Percentiles rank a stretch among this genome's conserved stretches.
Conservation (phyloP, 2,113 vertebrate genomes). For the Eulemur rufifrons region DNA sequence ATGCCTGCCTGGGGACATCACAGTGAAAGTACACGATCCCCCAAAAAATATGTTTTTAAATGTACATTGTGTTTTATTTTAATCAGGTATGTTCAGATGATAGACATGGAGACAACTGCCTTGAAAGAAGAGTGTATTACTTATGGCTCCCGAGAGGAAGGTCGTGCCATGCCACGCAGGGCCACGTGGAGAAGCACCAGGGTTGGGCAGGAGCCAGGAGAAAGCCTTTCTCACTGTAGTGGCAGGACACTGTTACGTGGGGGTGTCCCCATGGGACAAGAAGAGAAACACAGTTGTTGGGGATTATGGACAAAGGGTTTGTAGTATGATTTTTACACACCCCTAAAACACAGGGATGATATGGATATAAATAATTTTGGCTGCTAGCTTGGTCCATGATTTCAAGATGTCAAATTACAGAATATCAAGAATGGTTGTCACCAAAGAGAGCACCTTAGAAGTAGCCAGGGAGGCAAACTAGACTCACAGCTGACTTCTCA, state of each 20-base stretch:
- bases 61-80: not conserved
- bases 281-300: not conserved
- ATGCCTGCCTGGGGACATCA: no score
- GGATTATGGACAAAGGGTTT: not conserved
- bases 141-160: not conserved
- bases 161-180: accelerated
- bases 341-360: not conserved
- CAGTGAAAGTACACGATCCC: no score
- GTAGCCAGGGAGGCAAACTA: no score
- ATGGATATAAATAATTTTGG: accelerated
- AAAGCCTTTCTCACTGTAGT: accelerated
- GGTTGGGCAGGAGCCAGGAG: not conserved
- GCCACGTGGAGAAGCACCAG: no score
- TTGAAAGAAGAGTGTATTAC: not conserved
- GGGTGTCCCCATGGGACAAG: accelerated
- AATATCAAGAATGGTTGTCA: no score
- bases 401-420: not conserved
- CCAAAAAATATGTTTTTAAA: not conserved
- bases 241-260: accelerated
- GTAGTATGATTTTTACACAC: not conserved
- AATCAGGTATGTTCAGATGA: not conserved
- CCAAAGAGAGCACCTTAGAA: not conserved
- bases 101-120: not conserved
- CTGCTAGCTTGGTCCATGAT: not conserved
- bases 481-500: not conserved